Evolutionary conservation across 2,888 invertebrate species (phyloP).

Genomic region (Lasiommata megera): DNA sequence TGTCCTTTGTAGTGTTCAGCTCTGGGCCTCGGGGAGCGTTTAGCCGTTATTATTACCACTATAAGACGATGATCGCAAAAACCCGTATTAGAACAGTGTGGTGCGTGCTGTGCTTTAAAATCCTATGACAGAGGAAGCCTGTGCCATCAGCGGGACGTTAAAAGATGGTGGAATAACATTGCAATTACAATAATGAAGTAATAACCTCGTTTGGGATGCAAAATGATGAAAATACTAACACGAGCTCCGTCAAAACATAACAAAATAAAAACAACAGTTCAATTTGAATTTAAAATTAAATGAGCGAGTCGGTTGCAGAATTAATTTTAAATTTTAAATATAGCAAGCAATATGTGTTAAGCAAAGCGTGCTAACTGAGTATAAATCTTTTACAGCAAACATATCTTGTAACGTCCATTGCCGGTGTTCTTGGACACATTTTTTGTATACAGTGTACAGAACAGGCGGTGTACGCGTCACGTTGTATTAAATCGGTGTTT

Average conservation of each 20-base stretch:
- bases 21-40: too few species aligned
- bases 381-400: neutral
- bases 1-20: too few species aligned
- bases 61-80: too few species aligned
- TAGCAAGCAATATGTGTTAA: slow-evolving; percentile 22
- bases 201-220: too few species aligned
- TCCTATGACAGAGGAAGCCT: too few species aligned
- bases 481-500: slow-evolving; percentile 1
- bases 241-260: neutral
- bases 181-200: too few species aligned
- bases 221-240: neutral
- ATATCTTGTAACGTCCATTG: neutral
- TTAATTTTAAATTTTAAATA: slow-evolving; percentile 30
- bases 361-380: slow-evolving; percentile 14
- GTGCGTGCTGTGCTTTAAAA: too few species aligned
- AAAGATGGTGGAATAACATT: too few species aligned
- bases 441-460: neutral
- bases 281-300: slow-evolving; percentile 29
- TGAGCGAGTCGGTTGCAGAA: slow-evolving; percentile 23
- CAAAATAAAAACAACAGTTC: slow-evolving; percentile 18
- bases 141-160: too few species aligned
- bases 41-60: too few species aligned
- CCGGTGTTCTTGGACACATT: neutral
- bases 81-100: too few species aligned
- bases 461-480: slow-evolving; percentile 19